Conservation (phyloP, 2,888 invertebrate species). For the Dione juno region DNA sequence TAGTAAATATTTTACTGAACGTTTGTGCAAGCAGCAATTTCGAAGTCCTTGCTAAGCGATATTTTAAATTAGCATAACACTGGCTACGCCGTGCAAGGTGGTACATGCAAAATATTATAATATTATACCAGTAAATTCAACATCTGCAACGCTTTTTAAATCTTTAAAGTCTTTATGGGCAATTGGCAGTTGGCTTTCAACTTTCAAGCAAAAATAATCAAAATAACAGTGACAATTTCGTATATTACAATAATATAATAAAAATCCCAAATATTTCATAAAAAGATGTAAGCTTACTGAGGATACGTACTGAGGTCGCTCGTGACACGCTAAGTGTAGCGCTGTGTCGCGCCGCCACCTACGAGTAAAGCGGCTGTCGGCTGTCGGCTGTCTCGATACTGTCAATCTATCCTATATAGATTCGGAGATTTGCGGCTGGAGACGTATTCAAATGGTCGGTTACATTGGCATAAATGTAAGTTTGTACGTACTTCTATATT, state of each 20-base stretch:
- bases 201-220: too few relatives aligned
- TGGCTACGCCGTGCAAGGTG: neutral
- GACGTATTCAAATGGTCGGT: conserved; percentile 3
- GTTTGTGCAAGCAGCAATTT: neutral
- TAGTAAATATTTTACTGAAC: too few relatives aligned
- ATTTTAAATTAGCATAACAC: neutral
- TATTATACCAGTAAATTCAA: neutral
- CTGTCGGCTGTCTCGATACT: neutral
- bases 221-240: too few relatives aligned
- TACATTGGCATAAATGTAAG: neutral
- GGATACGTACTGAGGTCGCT: neutral
- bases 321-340: conserved; percentile 6
- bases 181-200: too few relatives aligned
- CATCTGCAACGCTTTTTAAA: neutral
- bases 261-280: neutral
- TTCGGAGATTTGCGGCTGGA: conserved; percentile 18
- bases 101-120: neutral
- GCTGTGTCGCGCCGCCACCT: neutral
- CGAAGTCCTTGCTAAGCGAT: neutral
- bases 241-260: too few relatives aligned
- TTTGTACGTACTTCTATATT: neutral
- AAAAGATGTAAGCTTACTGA: neutral
- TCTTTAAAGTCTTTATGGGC: too few relatives aligned
- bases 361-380: neutral
- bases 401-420: neutral